Evolutionary conservation across 2,888 invertebrate genomes (phyloP).

Genomic region (Brachyptera risi): DNA sequence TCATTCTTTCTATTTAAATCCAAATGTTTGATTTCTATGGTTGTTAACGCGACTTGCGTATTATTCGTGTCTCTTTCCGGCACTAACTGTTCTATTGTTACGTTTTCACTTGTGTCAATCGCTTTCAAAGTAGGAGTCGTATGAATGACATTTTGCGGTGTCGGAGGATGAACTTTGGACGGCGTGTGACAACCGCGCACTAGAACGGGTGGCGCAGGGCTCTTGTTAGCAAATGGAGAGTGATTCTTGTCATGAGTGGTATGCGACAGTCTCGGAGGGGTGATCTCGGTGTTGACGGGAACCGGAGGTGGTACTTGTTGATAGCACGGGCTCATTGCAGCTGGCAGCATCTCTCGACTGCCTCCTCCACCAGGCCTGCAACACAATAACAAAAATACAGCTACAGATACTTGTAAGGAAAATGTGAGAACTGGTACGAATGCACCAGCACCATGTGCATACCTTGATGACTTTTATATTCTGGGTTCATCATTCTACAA

Average conservation of each 20-base stretch:
- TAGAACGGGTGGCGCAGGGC: slow-evolving; percentile 22
- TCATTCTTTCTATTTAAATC: slow-evolving; percentile 1
- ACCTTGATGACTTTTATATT: too few relatives aligned
- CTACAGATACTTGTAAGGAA: too few relatives aligned
- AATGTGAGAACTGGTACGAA: too few relatives aligned
- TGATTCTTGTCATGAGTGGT: slow-evolving; percentile 37
- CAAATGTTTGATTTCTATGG: background rate
- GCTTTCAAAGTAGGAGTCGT: slow-evolving; percentile 39
- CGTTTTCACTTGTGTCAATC: slow-evolving; percentile 8
- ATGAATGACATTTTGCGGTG: slow-evolving; percentile 10
- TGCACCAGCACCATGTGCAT: too few relatives aligned
- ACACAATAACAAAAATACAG: too few relatives aligned
- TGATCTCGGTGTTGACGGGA: background rate
- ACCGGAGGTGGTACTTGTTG: slow-evolving; percentile 20
- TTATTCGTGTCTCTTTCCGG: slow-evolving; percentile 53
- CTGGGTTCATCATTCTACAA: too few relatives aligned
- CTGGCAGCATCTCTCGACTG: slow-evolving; percentile 40
- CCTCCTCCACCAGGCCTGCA: slow-evolving; percentile 43
- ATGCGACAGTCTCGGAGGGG: slow-evolving; percentile 6
- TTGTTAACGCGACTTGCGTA: slow-evolving; percentile 31
- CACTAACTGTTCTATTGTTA: slow-evolving; percentile 46
- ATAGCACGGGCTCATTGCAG: slow-evolving; percentile 19
- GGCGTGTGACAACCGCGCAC: slow-evolving; percentile 28
- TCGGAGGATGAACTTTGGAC: slow-evolving; percentile 22
- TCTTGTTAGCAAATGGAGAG: slow-evolving; percentile 22